Conservation (phyloP, 2,888 invertebrate genomes). For the Embidobia sp. region DNA sequence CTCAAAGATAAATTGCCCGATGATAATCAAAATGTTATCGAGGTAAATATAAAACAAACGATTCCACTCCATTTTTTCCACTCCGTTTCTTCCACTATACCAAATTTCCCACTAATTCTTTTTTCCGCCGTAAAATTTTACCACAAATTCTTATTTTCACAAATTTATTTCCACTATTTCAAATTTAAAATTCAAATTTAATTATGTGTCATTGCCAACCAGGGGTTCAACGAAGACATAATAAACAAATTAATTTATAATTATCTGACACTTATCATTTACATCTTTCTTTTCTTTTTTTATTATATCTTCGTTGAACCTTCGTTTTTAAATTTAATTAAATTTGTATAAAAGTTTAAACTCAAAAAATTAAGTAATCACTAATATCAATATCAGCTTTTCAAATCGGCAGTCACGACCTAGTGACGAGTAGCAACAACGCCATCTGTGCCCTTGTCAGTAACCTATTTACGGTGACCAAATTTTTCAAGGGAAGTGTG, state of each 20-base stretch:
- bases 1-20: slow-evolving; percentile 59
- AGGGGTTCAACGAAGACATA: no score
- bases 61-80: slow-evolving; percentile 5
- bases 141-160: slow-evolving; percentile 18
- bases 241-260: not conserved
- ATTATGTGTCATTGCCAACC: no score
- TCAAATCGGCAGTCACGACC: no score
- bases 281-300: not conserved
- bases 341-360: no score
- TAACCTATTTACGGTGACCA: no score
- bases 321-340: no score
- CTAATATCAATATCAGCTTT: no score
- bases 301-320: no score
- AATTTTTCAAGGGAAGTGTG: no score
- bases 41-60: slow-evolving; percentile 65
- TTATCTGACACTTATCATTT: not conserved
- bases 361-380: no score
- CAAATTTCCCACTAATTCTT: slow-evolving; percentile 18
- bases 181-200: not conserved
- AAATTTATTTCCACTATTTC: slow-evolving; percentile 2
- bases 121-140: slow-evolving; percentile 3
- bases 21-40: slow-evolving; percentile 53
- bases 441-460: no score
- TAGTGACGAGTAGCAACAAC: no score
- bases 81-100: not conserved